Percentiles rank a stretch among this genome's conserved stretches.
phyloP scores from a whole-genome alignment of 2,797 vertebrate genomes.

The Xiphophorus birchmanni region DNA sequence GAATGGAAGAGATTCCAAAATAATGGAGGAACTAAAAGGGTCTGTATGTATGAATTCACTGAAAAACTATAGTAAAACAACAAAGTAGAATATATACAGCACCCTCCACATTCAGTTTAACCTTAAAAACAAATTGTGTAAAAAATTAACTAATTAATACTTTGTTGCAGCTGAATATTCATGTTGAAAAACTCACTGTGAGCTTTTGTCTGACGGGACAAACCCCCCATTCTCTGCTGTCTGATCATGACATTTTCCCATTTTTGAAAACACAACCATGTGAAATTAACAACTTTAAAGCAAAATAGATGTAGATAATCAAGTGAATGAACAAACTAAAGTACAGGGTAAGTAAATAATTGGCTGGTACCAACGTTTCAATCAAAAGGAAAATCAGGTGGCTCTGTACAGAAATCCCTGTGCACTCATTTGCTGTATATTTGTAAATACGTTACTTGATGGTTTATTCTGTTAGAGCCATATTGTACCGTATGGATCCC shows the following conservation, averaged over 20 bases:
- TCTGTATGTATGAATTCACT: neutral
- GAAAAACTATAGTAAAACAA: neutral
- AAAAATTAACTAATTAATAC: neutral
- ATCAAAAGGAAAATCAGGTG: neutral
- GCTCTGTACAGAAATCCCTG: neutral
- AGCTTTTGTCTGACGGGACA: no score
- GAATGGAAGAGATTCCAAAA: constrained; percentile 12
- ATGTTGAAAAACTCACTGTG: neutral
- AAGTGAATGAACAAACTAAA: neutral
- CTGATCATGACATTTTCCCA: neutral
- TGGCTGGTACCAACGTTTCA: neutral
- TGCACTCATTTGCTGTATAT: neutral
- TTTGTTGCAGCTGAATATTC: neutral
- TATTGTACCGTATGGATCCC: neutral
- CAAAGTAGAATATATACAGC: neutral
- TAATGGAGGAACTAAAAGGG: neutral
- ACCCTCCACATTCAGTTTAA: neutral
- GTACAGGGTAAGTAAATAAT: neutral
- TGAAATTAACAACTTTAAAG: neutral
- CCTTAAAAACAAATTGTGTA: neutral
- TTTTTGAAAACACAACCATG: neutral
- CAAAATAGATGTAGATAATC: neutral
- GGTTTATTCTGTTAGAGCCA: neutral
- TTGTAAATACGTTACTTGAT: neutral
- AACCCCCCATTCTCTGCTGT: no score